A percentile compares a stretch with the other conserved stretches of the same genome.
These are phyloP conservation scores for Pollenia griseotomentosa DNA, from an alignment of 2,888 invertebrate species.

Conservation along the genomic window DNA sequence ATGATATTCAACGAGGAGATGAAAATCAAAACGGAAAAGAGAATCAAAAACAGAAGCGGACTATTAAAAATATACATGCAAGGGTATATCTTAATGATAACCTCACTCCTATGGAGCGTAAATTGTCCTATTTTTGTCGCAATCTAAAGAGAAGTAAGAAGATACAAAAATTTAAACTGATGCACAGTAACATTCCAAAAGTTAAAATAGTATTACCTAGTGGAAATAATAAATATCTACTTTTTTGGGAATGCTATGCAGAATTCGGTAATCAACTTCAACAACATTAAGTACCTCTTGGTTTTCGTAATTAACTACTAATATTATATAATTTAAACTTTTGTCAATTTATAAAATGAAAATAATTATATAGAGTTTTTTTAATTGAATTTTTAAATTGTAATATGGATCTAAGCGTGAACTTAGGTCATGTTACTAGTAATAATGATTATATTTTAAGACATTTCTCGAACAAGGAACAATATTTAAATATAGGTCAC, in stretches of 20 bases:
- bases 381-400: neutral
- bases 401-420: neutral
- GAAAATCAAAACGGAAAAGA: neutral
- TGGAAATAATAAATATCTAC: neutral
- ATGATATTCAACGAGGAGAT: neutral
- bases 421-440: slow-evolving; percentile 9
- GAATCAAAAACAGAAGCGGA: too few species aligned
- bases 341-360: neutral
- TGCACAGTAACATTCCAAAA: slow-evolving; percentile 1
- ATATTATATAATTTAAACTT: neutral
- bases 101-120: slow-evolving; percentile 21
- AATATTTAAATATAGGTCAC: slow-evolving; percentile 25
- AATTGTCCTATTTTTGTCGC: slow-evolving; percentile 23
- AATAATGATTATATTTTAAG: slow-evolving; percentile 27
- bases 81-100: slow-evolving; percentile 21
- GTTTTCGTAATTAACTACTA: neutral
- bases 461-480: slow-evolving; percentile 5
- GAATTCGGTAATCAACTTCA: neutral
- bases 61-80: too few species aligned
- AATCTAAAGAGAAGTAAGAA: slow-evolving; percentile 2
- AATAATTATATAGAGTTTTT: too few species aligned
- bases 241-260: neutral
- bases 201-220: slow-evolving; percentile 3
- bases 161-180: slow-evolving; percentile 1
- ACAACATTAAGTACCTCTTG: neutral